Evolutionary conservation across 2,888 invertebrate species (phyloP).

Genomic region (Caenorhabditis sinica): DNA sequence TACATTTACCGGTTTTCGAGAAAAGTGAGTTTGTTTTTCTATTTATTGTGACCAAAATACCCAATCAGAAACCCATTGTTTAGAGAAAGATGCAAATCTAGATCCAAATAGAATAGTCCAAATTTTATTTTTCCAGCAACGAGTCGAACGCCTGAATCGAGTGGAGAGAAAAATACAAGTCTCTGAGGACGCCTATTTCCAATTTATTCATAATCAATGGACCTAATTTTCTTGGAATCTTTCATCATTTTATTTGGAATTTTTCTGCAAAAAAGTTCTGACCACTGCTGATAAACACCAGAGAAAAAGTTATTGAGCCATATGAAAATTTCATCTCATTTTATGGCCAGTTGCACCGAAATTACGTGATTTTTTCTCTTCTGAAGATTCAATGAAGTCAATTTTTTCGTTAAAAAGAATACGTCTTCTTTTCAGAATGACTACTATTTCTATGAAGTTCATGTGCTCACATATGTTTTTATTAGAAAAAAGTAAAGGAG

Average conservation of each 20-base stretch:
- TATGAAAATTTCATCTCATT: too few species aligned
- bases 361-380: too few species aligned
- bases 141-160: conserved; percentile 10
- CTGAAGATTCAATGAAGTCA: too few species aligned
- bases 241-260: neutral
- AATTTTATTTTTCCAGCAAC: conserved; percentile 30
- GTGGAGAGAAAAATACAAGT: conserved; percentile 35
- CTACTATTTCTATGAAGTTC: too few species aligned
- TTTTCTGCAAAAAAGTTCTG: too few species aligned
- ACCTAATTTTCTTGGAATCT: conserved; percentile 21
- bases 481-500: too few species aligned
- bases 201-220: conserved; percentile 52
- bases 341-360: too few species aligned
- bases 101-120: neutral
- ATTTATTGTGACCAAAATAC: neutral
- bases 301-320: too few species aligned
- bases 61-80: neutral
- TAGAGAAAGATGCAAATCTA: neutral
- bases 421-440: too few species aligned
- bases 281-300: too few species aligned
- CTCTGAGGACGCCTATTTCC: conserved; percentile 41
- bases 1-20: conserved; percentile 43
- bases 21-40: conserved; percentile 19
- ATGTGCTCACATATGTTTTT: too few species aligned
- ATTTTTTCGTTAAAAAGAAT: too few species aligned